Evolutionary conservation across 2,113 vertebrate species (phyloP).

Genomic region (Oncorhynchus kisutch): DNA sequence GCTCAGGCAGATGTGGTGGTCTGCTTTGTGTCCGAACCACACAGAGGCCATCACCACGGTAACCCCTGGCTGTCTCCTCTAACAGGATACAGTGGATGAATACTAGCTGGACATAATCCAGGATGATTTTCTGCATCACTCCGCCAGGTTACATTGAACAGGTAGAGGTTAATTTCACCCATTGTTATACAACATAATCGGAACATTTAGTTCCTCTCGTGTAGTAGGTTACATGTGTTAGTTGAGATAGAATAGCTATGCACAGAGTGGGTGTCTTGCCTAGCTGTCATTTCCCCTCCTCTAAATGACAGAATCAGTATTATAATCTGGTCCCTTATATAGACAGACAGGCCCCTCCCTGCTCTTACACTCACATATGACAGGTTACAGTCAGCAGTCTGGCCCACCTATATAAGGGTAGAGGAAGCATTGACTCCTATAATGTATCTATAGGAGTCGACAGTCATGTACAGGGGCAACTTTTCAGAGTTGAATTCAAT

Average conservation of each 20-base stretch:
- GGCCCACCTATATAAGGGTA: too few relatives aligned
- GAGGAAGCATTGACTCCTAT: too few relatives aligned
- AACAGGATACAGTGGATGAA: neutral
- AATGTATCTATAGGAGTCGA: too few relatives aligned
- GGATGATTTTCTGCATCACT: conserved; percentile 8
- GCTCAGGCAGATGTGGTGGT: conserved; percentile 47
- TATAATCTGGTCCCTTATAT: neutral
- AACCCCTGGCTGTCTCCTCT: neutral
- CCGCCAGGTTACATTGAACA: too few relatives aligned
- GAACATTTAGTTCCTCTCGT: conserved; percentile 1
- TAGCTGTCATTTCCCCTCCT: neutral
- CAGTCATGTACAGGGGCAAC: too few relatives aligned
- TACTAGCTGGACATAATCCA: neutral
- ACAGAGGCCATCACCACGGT: neutral
- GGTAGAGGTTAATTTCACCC: too few relatives aligned
- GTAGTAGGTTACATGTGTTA: neutral
- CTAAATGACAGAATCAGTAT: neutral
- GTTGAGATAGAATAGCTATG: neutral
- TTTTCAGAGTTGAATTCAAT: too few relatives aligned
- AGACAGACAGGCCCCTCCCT: neutral
- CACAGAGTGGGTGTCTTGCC: neutral
- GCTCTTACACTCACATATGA: neutral
- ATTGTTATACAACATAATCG: too few relatives aligned
- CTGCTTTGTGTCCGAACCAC: neutral
- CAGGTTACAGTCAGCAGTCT: neutral